Conservation (phyloP, 2,797 vertebrate species). For the Acridotheres tristis region DNA sequence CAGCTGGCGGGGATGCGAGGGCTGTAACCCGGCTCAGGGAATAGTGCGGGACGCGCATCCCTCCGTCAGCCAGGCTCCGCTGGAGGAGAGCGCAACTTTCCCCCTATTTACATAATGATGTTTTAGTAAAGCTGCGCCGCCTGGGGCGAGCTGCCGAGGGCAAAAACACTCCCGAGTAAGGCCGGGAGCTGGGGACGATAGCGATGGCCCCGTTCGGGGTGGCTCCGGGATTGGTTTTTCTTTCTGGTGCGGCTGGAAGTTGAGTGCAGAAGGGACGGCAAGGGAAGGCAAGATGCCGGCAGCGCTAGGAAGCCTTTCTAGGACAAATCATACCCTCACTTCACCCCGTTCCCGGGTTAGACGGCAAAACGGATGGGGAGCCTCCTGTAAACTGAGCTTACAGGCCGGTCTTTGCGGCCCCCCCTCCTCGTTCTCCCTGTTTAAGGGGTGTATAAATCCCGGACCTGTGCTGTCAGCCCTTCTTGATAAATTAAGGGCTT, state of each 20-base stretch:
- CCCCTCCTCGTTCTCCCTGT: background rate
- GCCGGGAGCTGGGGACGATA: background rate
- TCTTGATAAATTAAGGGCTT: slow-evolving; percentile 83
- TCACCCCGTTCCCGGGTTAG: background rate
- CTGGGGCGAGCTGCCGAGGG: background rate
- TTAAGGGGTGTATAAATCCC: background rate
- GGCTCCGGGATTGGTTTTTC: background rate
- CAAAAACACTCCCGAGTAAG: background rate
- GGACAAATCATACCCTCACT: background rate
- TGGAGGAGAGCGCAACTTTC: slow-evolving; percentile 71
- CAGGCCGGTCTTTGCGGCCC: background rate
- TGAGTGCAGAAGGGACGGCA: background rate
- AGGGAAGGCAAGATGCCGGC: background rate
- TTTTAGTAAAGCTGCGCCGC: slow-evolving; percentile 70
- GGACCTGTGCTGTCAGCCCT: slow-evolving; percentile 63
- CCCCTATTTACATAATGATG: slow-evolving; percentile 74
- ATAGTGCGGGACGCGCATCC: slow-evolving; percentile 53
- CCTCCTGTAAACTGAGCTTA: background rate
- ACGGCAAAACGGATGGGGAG: background rate
- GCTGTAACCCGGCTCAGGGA: too few species aligned
- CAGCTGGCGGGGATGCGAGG: background rate
- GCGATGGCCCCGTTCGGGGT: accelerated
- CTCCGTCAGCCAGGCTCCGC: slow-evolving; percentile 62
- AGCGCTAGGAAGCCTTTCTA: background rate
- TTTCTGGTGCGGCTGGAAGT: background rate